Conservation (phyloP, 2,113 vertebrate genomes). For the Electrona antarctica region DNA sequence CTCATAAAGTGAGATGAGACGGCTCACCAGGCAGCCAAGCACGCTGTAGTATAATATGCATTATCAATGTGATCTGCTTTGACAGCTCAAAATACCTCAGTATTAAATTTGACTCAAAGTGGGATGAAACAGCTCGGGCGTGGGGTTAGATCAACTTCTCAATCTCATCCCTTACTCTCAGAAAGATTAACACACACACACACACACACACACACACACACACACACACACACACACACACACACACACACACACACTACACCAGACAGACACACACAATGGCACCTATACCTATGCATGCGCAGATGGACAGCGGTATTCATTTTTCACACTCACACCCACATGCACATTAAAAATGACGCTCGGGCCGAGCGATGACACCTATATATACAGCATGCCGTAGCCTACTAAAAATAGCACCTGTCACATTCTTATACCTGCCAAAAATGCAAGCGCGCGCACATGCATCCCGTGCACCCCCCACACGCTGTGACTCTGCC, state of each 20-base stretch:
- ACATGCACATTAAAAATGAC: slow-evolving; percentile 19
- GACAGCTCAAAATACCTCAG: slow-evolving; percentile 57
- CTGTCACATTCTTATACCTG: not conserved
- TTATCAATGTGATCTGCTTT: slow-evolving; percentile 52
- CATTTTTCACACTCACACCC: slow-evolving; percentile 41
- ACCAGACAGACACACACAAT: slow-evolving; percentile 18
- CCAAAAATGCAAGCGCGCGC: slow-evolving; percentile 14
- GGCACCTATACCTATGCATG: slow-evolving; percentile 37
- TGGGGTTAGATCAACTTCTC: slow-evolving; percentile 54
- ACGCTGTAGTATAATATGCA: slow-evolving; percentile 19
- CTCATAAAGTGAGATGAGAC: slow-evolving; percentile 16
- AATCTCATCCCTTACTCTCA: slow-evolving; percentile 18
- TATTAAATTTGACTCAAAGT: slow-evolving; percentile 63
- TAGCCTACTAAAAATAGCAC: slow-evolving; percentile 5
- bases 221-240: not conserved
- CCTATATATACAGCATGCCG: slow-evolving; percentile 29
- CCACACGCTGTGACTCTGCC: not conserved
- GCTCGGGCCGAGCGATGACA: slow-evolving; percentile 34
- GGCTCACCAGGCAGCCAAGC: slow-evolving; percentile 14
- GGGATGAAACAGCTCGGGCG: slow-evolving; percentile 56
- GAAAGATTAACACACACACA: slow-evolving; percentile 3
- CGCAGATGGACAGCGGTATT: slow-evolving; percentile 18
- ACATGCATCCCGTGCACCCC: not conserved
- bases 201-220: not conserved
- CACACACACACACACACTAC: not conserved